Percentiles rank a stretch among this genome's conserved stretches.
These are phyloP conservation scores for Anthopleura sola DNA, from an alignment of 64 coral and sea anemone genomes.

Conservation along the genomic window DNA sequence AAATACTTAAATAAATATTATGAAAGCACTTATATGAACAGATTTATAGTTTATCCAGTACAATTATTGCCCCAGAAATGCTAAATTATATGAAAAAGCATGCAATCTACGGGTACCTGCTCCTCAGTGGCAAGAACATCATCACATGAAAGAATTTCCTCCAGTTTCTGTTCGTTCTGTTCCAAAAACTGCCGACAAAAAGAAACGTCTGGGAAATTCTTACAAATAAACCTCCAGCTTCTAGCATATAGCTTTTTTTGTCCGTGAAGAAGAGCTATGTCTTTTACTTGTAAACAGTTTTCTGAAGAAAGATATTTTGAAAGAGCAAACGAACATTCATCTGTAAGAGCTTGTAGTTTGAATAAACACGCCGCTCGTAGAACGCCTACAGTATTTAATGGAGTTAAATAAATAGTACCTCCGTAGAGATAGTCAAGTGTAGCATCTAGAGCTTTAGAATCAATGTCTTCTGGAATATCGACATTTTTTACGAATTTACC, in stretches of 20 bases:
- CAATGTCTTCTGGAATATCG: slow-evolving; percentile 40
- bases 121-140: slow-evolving; percentile 42
- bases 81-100: background rate
- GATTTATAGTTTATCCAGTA: too few species aligned
- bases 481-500: slow-evolving; percentile 82
- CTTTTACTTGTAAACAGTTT: slow-evolving; percentile 52
- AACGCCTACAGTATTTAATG: slow-evolving; percentile 57
- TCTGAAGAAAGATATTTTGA: slow-evolving; percentile 64
- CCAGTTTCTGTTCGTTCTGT: slow-evolving; percentile 39
- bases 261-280: slow-evolving; percentile 50
- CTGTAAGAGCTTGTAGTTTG: slow-evolving; percentile 59
- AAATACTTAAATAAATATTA: too few species aligned
- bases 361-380: slow-evolving; percentile 55
- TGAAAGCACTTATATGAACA: too few species aligned
- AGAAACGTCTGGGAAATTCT: slow-evolving; percentile 55
- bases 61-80: background rate
- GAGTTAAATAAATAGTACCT: slow-evolving; percentile 53
- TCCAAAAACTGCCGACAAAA: slow-evolving; percentile 56
- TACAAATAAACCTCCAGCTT: slow-evolving; percentile 56
- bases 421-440: slow-evolving; percentile 69
- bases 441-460: slow-evolving; percentile 32
- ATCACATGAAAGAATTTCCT: slow-evolving; percentile 34
- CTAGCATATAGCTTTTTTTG: slow-evolving; percentile 59
- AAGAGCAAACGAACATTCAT: slow-evolving; percentile 66
- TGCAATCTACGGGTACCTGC: slow-evolving; percentile 42